These are phyloP conservation scores for Columba guinea DNA, from an alignment of 2,797 vertebrate genomes.

Conservation along the genomic window DNA sequence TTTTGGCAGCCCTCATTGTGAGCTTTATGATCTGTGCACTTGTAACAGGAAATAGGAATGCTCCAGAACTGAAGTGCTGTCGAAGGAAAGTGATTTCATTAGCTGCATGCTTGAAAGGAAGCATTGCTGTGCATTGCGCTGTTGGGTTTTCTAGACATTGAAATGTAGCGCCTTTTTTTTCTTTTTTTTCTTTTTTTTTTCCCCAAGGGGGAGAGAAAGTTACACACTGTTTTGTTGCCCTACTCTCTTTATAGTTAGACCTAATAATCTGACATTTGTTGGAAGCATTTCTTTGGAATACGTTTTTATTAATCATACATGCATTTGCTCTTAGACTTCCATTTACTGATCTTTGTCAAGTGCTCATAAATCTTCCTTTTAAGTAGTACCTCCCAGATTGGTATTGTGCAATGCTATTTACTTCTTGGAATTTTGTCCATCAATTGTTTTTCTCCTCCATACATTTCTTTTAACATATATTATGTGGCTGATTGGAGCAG, in stretches of 20 bases:
- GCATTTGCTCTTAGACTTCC: not conserved
- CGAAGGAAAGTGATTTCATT: not conserved
- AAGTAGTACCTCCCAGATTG: not conserved
- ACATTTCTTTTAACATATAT: not conserved
- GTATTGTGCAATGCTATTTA: not conserved
- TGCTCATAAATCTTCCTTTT: not conserved
- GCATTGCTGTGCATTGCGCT: not conserved
- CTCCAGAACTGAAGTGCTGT: not conserved
- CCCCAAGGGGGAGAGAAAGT: not conserved
- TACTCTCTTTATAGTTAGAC: not conserved
- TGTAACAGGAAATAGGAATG: not conserved
- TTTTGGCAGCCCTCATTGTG: not conserved
- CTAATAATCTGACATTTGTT: not conserved
- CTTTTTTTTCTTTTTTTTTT: not conserved
- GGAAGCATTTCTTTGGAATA: not conserved
- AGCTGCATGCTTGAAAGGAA: not conserved
- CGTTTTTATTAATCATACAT: not conserved
- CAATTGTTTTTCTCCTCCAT: not conserved
- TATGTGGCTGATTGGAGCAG: not conserved
- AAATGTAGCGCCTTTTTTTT: not conserved
- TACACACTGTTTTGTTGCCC: not conserved
- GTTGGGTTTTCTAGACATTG: not conserved
- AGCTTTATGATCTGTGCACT: not conserved
- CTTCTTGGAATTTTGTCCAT: not conserved
- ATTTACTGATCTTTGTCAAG: not conserved